Base-by-base conservation (phyloP, 2,113 vertebrate genomes). In the Cynopterus brachyotis region DNA sequence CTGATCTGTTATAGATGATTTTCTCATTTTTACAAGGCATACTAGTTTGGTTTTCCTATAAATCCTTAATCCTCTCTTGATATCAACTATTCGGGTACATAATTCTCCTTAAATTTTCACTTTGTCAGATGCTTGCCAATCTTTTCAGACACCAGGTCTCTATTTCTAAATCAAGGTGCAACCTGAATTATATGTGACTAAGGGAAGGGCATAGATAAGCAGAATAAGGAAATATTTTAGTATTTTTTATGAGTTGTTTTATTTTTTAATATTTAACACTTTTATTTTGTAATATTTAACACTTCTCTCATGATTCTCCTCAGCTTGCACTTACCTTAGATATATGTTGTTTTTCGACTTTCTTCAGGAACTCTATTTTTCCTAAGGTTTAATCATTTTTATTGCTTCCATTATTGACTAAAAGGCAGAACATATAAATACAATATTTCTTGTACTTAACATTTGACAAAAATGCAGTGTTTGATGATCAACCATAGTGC, bases 371-470 rank as follows among this genome's bases (percentile, higher is more conserved):
- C 8, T 94, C 30, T 78, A 47, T 94, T 96, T 97, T 92, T 96
- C 84, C 84, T 81, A 45, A 91, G 30, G 40, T 81, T 94, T 95
- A 96, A 95, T 96, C 96, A 94, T 88, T 92, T 95, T 90, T 97
- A 95, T 97, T 42, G 53, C 60, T 94, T 94, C 90, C 82, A 91
- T 78, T 97, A 91, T 82, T 97, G 94, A 95, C 88, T 92, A 94
- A 90, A 94, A 90, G 81, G 19, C 42, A 72, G 80, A 89, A 73
- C 64, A 96, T 26, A 94, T 81, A 92, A 94, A 86, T 70, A 94
- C 53, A 81, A 76, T 92, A 91, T 94, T 85, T 97, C 53, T 96
- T 88, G 40, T 59, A 93, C 95, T 96, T 96, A 97, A 96, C 70
- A 94, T 85, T 80, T 94, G 92, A 96, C 73, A 97, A 83, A 96